Percentiles rank a stretch among this genome's conserved stretches.
These are phyloP conservation scores for Caenorhabditis briggsae DNA, from an alignment of 1,140 invertebrate genomes.

Conservation along the genomic window DNA sequence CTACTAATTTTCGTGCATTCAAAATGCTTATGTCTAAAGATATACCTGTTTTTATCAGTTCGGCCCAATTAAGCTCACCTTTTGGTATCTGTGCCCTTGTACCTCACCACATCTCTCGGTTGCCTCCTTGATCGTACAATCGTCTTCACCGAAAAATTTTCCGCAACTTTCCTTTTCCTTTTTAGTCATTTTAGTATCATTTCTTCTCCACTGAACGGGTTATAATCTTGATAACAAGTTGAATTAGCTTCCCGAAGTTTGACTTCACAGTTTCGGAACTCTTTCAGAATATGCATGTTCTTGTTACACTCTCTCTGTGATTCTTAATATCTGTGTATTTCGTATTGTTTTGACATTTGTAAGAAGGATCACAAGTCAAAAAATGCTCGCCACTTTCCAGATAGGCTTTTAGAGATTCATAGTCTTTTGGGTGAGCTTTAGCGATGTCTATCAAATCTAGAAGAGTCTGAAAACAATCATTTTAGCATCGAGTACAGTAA, in stretches of 20 bases:
- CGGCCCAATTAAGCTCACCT: too few relatives aligned
- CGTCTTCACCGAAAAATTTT: not conserved
- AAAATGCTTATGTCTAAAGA: too few relatives aligned
- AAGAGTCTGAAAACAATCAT: not conserved
- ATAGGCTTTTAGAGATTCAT: not conserved
- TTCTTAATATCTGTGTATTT: not conserved
- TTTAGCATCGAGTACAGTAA: not conserved
- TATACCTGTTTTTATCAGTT: too few relatives aligned
- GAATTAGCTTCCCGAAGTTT: not conserved
- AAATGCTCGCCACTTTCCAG: not conserved
- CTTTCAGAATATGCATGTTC: not conserved
- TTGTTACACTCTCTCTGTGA: not conserved
- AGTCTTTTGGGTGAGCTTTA: not conserved
- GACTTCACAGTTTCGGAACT: not conserved
- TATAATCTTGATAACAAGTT: constrained; percentile 19
- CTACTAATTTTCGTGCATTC: too few relatives aligned
- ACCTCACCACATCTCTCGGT: not conserved
- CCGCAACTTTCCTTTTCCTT: not conserved
- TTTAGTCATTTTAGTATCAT: not conserved
- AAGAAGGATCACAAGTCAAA: not conserved
- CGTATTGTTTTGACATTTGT: constrained; percentile 3
- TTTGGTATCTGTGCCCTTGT: not conserved
- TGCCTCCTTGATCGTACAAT: constrained; percentile 29
- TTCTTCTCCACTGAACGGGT: not conserved
- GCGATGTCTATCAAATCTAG: not conserved